Evolutionary conservation across 37 sponge, comb jelly and placozoan genomes (phyloP), one percentile per base, ranked within the genome.

Genomic region (Diacarnus erythraeanus): DNA sequence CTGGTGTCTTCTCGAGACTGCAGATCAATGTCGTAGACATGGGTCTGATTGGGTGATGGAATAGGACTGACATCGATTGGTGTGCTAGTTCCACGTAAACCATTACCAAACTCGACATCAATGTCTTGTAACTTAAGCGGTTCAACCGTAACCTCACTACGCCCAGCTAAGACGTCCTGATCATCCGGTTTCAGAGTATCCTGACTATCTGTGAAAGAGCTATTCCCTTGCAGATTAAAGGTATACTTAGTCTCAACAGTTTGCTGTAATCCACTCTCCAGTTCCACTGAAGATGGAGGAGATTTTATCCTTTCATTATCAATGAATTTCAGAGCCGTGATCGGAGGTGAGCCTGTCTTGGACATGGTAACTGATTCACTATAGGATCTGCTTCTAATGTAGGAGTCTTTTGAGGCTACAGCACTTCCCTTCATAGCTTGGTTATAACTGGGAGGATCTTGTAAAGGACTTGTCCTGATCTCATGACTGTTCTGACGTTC

Each of bases 81-180:
- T 2, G 74, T 74, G 33, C 74, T 74, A 26, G 74, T 74, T 0
- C 74, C 74, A 22, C 57, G 54, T 20, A 74, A 35, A 27, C 54
- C 36, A 18, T 34, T 47, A 29, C 34, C 74, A 74, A 74, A 74
- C 1, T 74, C 71, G 1, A 25, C 57, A 21, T 31, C 74, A 69
- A 17, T 69, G 20, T 4, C 37, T 8, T 47, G 29, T 10, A 20
- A 17, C 1, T 5, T 51, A 22, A 25, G 34, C 6, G 36, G 38
- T 30, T 36, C 69, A 21, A 31, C 38, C 34, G 4, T 30, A 17
- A 36, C 18, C 37, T 36, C 4, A 37, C 36, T 29, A 8, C 37
- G 25, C 64, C 20, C 64, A 8, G 5, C 64, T 47, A 12, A 47
- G 51, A 12, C 12, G 51, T 47, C 51, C 12, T 47, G 51, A 47